These are phyloP conservation scores for Drosophila diplacantha DNA, from an alignment of 2,888 invertebrate species.

Conservation along the genomic window DNA sequence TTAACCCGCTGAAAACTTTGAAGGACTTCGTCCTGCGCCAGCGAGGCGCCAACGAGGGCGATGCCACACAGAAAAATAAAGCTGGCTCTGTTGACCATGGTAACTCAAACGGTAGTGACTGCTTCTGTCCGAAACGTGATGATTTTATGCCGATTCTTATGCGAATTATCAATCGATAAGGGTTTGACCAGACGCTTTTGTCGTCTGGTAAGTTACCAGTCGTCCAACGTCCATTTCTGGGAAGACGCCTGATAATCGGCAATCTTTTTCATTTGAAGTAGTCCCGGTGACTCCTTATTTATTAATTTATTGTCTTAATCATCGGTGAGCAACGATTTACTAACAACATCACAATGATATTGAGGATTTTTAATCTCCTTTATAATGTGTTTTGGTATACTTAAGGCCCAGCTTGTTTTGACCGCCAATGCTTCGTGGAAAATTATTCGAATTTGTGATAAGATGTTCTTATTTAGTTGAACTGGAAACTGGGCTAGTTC, in stretches of 20 bases:
- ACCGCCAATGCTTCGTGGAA: background rate
- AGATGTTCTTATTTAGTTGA: background rate
- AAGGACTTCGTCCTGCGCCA: background rate
- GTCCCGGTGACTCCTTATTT: conserved; percentile 1
- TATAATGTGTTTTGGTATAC: background rate
- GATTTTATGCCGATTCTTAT: conserved; percentile 2
- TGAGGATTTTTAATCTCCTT: background rate
- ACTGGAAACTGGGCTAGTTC: background rate
- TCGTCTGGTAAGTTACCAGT: conserved; percentile 8
- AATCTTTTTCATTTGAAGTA: conserved; percentile 1
- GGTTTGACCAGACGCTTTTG: too few species aligned
- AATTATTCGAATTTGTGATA: conserved; percentile 1
- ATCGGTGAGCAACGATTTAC: background rate
- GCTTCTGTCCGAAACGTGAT: too few species aligned
- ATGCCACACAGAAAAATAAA: conserved; percentile 7
- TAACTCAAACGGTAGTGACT: conserved; percentile 2
- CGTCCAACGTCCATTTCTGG: conserved; percentile 5
- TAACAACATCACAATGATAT: background rate
- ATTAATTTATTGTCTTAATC: conserved; percentile 1
- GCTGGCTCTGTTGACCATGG: conserved; percentile 5
- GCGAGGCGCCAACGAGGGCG: background rate
- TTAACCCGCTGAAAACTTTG: conserved; percentile 8
- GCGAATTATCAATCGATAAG: background rate
- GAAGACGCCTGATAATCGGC: conserved; percentile 3
- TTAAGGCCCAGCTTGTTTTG: background rate